These are phyloP conservation scores for Siniperca obscura DNA, from an alignment of 2,797 vertebrate species.

Conservation along the genomic window DNA sequence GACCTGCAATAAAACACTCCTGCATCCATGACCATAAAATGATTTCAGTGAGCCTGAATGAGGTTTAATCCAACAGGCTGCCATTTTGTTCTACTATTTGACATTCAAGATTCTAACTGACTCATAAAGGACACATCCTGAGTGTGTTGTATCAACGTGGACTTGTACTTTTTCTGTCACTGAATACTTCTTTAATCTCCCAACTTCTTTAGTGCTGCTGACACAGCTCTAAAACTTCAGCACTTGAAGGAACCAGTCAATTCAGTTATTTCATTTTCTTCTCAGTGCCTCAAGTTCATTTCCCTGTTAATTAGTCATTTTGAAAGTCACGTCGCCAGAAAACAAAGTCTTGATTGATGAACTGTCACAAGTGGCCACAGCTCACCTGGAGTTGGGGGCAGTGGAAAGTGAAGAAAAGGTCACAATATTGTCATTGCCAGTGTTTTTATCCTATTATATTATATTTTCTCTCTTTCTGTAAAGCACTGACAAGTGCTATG, in stretches of 20 bases:
- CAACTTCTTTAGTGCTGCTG: constrained; percentile 34
- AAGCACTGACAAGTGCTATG: background rate
- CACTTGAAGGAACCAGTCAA: constrained; percentile 5
- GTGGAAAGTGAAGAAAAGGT: background rate
- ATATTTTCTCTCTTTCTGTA: background rate
- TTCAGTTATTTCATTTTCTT: constrained; percentile 27
- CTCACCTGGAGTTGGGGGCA: constrained; percentile 6
- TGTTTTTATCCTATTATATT: background rate
- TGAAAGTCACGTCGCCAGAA: constrained; percentile 42
- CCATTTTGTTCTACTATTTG: too few relatives aligned
- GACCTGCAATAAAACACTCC: constrained; percentile 27
- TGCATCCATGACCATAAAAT: background rate
- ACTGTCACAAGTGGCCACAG: constrained; percentile 16
- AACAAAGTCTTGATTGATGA: constrained; percentile 42
- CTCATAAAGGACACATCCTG: background rate
- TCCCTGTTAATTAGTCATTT: constrained; percentile 36
- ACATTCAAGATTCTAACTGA: background rate
- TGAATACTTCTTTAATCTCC: constrained; percentile 2
- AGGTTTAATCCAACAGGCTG: too few relatives aligned
- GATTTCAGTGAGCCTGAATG: background rate
- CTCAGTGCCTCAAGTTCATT: constrained; percentile 19
- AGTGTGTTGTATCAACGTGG: background rate
- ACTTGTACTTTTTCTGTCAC: constrained; percentile 2
- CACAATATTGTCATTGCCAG: too few relatives aligned
- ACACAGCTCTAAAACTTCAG: constrained; percentile 31